Evolutionary conservation across 2,113 vertebrate genomes (phyloP).

Genomic region (Mandrillus leucophaeus): DNA sequence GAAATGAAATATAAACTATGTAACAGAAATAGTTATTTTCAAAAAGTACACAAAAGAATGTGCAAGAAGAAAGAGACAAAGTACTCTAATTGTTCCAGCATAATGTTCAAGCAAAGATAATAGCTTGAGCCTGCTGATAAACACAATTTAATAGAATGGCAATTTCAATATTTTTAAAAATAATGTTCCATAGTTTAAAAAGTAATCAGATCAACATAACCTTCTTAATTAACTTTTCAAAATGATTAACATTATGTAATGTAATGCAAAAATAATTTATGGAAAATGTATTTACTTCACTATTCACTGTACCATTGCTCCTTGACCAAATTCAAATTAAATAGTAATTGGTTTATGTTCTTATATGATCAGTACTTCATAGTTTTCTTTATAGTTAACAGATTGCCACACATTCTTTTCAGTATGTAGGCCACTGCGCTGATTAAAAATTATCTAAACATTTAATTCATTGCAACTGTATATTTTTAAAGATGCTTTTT

Average conservation of each 20-base stretch:
- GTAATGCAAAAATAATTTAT: conserved; percentile 86
- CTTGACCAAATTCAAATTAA: conserved; percentile 89
- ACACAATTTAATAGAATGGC: conserved; percentile 87
- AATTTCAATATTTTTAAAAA: conserved; percentile 88
- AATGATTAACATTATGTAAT: conserved; percentile 89
- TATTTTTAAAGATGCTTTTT: conserved; percentile 79
- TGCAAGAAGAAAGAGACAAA: conserved; percentile 82
- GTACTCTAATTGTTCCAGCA: conserved; percentile 84
- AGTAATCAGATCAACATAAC: conserved; percentile 90
- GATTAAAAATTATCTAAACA: conserved; percentile 81
- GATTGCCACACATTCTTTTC: conserved; percentile 81
- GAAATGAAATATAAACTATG: conserved; percentile 83
- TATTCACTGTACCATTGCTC: conserved; percentile 83
- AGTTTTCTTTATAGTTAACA: conserved; percentile 84
- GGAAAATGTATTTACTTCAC: conserved; percentile 87
- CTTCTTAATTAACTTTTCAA: conserved; percentile 90
- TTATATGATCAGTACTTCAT: conserved; percentile 80
- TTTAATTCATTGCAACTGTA: conserved; percentile 79
- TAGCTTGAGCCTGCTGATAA: conserved; percentile 84
- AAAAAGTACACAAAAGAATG: conserved; percentile 82
- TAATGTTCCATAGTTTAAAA: conserved; percentile 89
- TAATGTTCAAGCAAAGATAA: conserved; percentile 86
- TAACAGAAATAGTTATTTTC: conserved; percentile 83
- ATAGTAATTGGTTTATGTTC: conserved; percentile 87
- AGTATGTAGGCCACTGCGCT: conserved; percentile 70